Percentiles rank a stretch among this genome's conserved stretches.
Evolutionary conservation across 2,888 invertebrate species (phyloP).

Genomic region (Argynnis bischoffii): DNA sequence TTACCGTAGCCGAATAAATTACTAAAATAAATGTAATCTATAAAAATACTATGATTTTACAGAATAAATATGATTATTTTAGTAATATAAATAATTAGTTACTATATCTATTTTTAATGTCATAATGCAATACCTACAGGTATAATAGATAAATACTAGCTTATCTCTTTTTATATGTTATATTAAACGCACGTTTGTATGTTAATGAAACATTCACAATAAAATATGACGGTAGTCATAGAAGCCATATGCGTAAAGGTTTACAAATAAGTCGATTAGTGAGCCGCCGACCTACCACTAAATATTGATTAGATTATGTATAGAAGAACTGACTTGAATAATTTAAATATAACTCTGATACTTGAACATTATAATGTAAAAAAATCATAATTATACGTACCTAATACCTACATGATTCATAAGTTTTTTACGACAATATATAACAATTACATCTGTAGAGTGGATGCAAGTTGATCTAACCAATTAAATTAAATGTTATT

Average conservation of each 20-base stretch:
- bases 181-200: background rate
- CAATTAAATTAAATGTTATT: too few species aligned
- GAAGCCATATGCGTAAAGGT: constrained; percentile 58
- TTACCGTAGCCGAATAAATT: background rate
- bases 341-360: constrained; percentile 2
- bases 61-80: constrained; percentile 7
- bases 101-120: background rate
- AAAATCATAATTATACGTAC: too few species aligned
- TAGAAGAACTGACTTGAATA: constrained; percentile 28
- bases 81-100: background rate
- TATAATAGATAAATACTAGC: too few species aligned
- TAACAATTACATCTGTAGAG: too few species aligned
- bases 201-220: constrained; percentile 18
- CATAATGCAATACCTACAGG: too few species aligned
- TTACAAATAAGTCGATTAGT: constrained; percentile 60
- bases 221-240: constrained; percentile 17
- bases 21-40: too few species aligned
- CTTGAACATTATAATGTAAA: background rate
- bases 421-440: too few species aligned
- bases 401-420: too few species aligned
- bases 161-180: too few species aligned
- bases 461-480: too few species aligned
- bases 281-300: constrained; percentile 36
- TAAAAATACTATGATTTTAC: background rate
- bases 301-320: constrained; percentile 42